Conservation (phyloP, 2,113 vertebrate species). For the Acrocephalus arundinaceus region DNA sequence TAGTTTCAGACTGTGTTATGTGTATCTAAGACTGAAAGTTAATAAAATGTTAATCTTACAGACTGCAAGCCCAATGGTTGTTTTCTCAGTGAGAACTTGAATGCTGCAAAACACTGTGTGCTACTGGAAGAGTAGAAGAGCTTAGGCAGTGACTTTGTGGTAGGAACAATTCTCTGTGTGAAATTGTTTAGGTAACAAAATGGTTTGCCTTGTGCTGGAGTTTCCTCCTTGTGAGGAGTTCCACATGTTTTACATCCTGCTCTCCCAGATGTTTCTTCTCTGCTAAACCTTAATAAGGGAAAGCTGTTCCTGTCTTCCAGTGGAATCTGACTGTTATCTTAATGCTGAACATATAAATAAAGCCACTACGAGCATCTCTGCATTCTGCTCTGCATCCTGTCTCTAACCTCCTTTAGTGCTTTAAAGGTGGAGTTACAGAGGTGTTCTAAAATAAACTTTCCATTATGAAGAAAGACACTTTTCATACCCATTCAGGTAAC, state of each 20-base stretch:
- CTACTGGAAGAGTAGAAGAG: background rate
- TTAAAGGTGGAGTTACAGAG: background rate
- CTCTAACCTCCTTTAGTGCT: background rate
- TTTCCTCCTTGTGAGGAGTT: background rate
- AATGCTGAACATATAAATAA: background rate
- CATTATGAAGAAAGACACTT: background rate
- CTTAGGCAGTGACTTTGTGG: background rate
- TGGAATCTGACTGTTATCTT: background rate
- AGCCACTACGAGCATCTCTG: fast-evolving
- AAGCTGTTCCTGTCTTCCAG: background rate
- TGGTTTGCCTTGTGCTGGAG: background rate
- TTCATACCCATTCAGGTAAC: background rate
- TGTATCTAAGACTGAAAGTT: background rate
- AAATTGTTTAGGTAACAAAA: background rate
- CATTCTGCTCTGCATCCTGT: background rate
- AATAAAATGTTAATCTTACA: background rate
- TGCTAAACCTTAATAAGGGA: background rate
- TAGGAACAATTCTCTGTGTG: background rate
- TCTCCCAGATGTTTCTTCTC: background rate
- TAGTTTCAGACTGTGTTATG: background rate
- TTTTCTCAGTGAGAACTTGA: background rate
- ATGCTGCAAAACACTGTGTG: background rate
- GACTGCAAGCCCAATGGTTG: background rate
- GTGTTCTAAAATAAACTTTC: background rate
- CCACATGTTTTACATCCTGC: background rate